Evolutionary conservation across 2,113 vertebrate species (phyloP).

Genomic region (Cromileptes altivelis): DNA sequence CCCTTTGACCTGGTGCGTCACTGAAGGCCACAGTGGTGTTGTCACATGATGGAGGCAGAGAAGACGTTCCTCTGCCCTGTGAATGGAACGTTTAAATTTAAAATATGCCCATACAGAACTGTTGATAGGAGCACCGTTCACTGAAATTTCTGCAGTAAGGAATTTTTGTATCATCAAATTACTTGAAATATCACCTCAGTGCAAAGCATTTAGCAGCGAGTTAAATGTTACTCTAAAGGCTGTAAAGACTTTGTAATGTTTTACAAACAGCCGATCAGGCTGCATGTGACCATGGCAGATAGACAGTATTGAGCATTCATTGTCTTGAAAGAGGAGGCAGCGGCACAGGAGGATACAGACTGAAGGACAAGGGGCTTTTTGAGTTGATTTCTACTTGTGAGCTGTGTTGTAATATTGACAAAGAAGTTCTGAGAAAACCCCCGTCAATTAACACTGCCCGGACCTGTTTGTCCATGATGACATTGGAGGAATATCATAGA

Average conservation of each 20-base stretch:
- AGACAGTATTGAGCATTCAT: neutral
- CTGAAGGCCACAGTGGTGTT: no score
- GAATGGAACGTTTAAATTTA: no score
- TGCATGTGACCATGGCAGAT: neutral
- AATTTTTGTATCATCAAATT: no score
- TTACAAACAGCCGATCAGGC: neutral
- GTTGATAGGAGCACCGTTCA: no score
- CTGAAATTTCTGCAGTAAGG: no score
- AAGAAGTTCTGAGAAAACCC: neutral
- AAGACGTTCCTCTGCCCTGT: no score
- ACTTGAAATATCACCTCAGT: no score
- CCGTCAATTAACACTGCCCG: neutral
- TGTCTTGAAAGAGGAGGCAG: slow-evolving; percentile 1
- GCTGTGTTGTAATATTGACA: slow-evolving; percentile 1
- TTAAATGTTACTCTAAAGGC: neutral
- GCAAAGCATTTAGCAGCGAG: neutral
- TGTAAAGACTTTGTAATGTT: neutral
- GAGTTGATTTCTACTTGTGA: slow-evolving; percentile 18
- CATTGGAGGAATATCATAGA: neutral
- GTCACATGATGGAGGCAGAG: no score
- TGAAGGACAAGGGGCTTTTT: slow-evolving; percentile 10
- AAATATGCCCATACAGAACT: no score
- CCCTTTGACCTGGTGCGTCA: no score
- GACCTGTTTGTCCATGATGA: neutral
- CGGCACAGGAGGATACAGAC: neutral